Evolutionary conservation across 1,140 invertebrate genomes (phyloP), one percentile per base, ranked within the genome.

Genomic region (Choristoneura fumiferana): DNA sequence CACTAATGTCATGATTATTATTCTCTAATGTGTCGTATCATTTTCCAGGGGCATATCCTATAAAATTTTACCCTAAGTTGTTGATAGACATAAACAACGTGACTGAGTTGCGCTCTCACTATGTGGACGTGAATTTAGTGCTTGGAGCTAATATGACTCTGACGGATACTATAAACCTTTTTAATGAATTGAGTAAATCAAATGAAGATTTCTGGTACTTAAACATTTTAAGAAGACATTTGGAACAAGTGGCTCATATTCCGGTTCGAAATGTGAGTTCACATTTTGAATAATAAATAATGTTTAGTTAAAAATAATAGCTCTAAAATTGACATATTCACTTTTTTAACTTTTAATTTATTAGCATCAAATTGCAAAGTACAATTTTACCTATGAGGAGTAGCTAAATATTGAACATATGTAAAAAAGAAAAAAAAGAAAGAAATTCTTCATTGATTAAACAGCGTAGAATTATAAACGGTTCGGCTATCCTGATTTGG

Each of bases 231-330:
- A 38, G 39, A 10, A 43, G 59, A 8, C 67, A 69, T 57, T 15
- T 69, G 15, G 57, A 63, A 13, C 9, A 12, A 34, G 61, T 66
- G 8, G 67, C 67, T 57, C 60, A 69, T 49, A 66, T 66, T 37
- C 58, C 67, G n/a, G 63, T 69, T 9, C 36, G 63, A 40, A 69
- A 69, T 40, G 67, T 69, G 59, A 69, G 65, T 56, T 33, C 49
- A 52, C 5, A 13, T 38, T 49, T 1, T 34, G 12, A 15, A 62
- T 62, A 29, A 33, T 6, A 29, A 3, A 29, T 6, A 29, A 2
- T 6, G 22, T 29, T 3, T n/a, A n/a, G n/a, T n/a, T n/a, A n/a
- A n/a, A n/a, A n/a, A n/a, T n/a, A n/a, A n/a, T n/a, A n/a, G n/a
- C n/a, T n/a, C n/a, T n/a, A n/a, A n/a, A n/a, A n/a, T n/a, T n/a